Base-by-base conservation (phyloP, 2,888 invertebrate genomes). In the Alloplasta piceator region DNA sequence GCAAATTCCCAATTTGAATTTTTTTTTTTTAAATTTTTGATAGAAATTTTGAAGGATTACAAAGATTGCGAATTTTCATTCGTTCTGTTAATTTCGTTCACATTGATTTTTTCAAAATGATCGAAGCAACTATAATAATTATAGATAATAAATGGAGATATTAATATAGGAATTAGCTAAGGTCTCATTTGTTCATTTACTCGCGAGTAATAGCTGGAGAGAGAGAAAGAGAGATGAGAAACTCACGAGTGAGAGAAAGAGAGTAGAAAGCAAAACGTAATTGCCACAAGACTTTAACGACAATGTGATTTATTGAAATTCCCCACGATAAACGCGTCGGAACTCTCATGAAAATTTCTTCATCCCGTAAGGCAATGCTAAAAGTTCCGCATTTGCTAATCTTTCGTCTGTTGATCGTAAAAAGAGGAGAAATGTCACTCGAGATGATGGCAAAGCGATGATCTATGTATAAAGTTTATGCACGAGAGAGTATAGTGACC, bases 221-320 rank as follows among this genome's bases (percentile, higher is more conserved):
- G 38, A 12, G 46, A 66, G 16, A 66, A 38, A 66, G 14, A 39
- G 10, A 36, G 16, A 48, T 5, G 5, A 46, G 26, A 46, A 63
- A 46, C 10, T 46, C 38, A 38, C 36, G 46, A 46, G 5, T 43
- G 41, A 9, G 5, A 16, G 43, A 52, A 10, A 38, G 43, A 41
- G 67, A 16, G 12, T 16, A 36, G 9, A 4, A 12, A 14, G 36
- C 7, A 26, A 46, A 50, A 3, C 38, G 12, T 55, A 61, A 67
- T 78, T 61, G 55, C 67, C n/a, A 46, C 12, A 16, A 38, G 7
- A 61, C 50, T 55, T 78, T 67, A 60, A 72, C 41, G 71, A 66
- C 71, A 41, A 52, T 61, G 26, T 73, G 61, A 78, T 73, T 73
- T 78, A 73, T 67, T 16, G 61, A 39, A 56, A 52, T 46, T 46